Conservation (phyloP, 2,888 invertebrate species). For the Macroteleia sp. region DNA sequence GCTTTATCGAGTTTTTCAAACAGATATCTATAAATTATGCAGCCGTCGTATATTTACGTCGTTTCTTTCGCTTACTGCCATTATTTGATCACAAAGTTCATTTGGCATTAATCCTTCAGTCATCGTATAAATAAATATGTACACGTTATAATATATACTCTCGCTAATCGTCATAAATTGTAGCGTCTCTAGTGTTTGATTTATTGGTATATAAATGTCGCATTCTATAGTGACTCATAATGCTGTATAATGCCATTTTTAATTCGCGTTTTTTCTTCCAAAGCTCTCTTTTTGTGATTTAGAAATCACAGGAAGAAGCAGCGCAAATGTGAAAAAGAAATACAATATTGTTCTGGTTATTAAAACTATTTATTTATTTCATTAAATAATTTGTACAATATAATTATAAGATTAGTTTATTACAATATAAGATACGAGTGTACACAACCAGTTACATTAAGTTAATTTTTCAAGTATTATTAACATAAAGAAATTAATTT, state of each 20-base stretch:
- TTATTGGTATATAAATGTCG: constrained; percentile 50
- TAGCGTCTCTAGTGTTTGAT: constrained; percentile 44
- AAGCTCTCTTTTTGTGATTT: constrained; percentile 7
- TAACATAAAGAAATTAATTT: too few species aligned
- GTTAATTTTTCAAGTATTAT: too few species aligned
- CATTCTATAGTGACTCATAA: constrained; percentile 35
- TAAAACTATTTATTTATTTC: too few species aligned
- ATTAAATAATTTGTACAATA: too few species aligned
- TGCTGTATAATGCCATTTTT: constrained; percentile 24
- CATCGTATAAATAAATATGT: constrained; percentile 55
- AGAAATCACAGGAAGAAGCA: neutral
- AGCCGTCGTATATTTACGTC: constrained; percentile 23
- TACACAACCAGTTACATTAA: too few species aligned
- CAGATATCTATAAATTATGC: constrained; percentile 28
- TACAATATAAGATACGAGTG: too few species aligned
- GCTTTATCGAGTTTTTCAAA: constrained; percentile 28
- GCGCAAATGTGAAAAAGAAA: too few species aligned
- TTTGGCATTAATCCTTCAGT: constrained; percentile 54
- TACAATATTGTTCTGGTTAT: too few species aligned
- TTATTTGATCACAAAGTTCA: constrained; percentile 55
- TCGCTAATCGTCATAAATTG: constrained; percentile 55
- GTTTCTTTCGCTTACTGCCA: constrained; percentile 28
- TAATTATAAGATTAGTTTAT: too few species aligned
- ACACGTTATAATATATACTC: constrained; percentile 47
- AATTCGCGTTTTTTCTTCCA: neutral